A percentile compares a stretch with the other conserved stretches of the same genome.
phyloP scores from a whole-genome alignment of 2,113 vertebrate genomes.

The Ornithorhynchus anatinus region DNA sequence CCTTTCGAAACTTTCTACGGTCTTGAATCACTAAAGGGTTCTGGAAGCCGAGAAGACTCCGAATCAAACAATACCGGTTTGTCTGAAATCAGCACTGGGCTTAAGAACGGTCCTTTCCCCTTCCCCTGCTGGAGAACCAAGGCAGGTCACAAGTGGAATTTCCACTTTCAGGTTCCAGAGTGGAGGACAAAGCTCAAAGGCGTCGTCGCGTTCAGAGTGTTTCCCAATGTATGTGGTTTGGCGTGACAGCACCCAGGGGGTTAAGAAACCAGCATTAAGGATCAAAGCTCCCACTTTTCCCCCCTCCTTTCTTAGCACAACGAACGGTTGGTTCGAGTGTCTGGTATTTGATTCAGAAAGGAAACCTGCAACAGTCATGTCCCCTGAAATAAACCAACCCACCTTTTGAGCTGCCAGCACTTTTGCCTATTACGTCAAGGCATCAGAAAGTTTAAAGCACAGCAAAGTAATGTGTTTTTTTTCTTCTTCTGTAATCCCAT shows the following conservation, averaged over 20 bases:
- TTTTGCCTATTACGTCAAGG: slow-evolving; percentile 74
- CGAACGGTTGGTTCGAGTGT: slow-evolving; percentile 60
- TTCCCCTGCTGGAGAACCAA: slow-evolving; percentile 23
- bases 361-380: slow-evolving; percentile 60
- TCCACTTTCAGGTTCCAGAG: slow-evolving; percentile 33
- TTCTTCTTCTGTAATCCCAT: slow-evolving; percentile 70
- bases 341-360: slow-evolving; percentile 64
- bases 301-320: slow-evolving; percentile 54
- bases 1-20: neutral
- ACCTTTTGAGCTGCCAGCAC: slow-evolving; percentile 67
- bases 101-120: slow-evolving; percentile 5
- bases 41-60: neutral
- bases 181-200: slow-evolving; percentile 58
- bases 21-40: slow-evolving; percentile 9
- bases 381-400: slow-evolving; percentile 57
- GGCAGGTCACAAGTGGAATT: neutral
- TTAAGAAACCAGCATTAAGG: slow-evolving; percentile 57
- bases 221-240: slow-evolving; percentile 48
- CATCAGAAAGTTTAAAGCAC: slow-evolving; percentile 67
- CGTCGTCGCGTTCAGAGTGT: slow-evolving; percentile 55
- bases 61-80: slow-evolving; percentile 26
- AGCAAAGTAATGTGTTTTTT: slow-evolving; percentile 65
- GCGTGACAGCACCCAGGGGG: slow-evolving; percentile 65
- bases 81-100: slow-evolving; percentile 27
- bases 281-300: slow-evolving; percentile 50